These are phyloP conservation scores for Eupithecia dodoneata DNA, from an alignment of 2,888 invertebrate genomes.

Conservation along the genomic window DNA sequence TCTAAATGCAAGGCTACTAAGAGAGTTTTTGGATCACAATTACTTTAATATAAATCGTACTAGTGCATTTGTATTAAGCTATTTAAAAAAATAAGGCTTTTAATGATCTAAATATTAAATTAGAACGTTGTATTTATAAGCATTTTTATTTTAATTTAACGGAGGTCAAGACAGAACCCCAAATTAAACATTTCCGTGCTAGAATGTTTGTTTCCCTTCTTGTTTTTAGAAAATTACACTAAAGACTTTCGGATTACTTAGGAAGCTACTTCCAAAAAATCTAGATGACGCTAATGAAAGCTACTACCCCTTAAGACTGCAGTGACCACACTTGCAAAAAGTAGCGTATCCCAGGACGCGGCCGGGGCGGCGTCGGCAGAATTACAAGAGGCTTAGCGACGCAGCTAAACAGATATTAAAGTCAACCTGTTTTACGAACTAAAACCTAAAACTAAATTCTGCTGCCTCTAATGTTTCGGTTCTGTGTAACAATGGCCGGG, in stretches of 20 bases:
- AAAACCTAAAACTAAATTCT: conserved; percentile 15
- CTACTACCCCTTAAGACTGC: conserved; percentile 73
- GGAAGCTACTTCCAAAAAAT: background rate
- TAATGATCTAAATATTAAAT: too few species aligned
- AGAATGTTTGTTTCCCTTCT: background rate
- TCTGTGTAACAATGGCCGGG: conserved; percentile 9
- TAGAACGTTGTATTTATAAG: too few species aligned
- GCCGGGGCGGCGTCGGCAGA: conserved; percentile 57
- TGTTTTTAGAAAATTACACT: background rate
- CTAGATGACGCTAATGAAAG: conserved; percentile 36
- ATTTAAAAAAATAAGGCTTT: too few species aligned
- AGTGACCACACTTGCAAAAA: conserved; percentile 81
- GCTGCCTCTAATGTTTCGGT: conserved; percentile 15
- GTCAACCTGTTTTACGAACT: conserved; percentile 41
- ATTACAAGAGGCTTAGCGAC: conserved; percentile 72
- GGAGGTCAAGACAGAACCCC: too few species aligned
- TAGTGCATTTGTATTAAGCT: too few species aligned
- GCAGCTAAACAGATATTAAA: conserved; percentile 60
- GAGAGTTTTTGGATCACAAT: too few species aligned
- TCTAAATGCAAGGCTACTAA: too few species aligned
- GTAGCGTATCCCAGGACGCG: conserved; percentile 74
- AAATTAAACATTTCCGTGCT: background rate
- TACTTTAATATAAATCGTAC: too few species aligned
- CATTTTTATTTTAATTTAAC: too few species aligned
- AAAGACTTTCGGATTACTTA: background rate